Evolutionary conservation across 2,797 vertebrate species (phyloP).

Genomic region (Eulemur albifrons): DNA sequence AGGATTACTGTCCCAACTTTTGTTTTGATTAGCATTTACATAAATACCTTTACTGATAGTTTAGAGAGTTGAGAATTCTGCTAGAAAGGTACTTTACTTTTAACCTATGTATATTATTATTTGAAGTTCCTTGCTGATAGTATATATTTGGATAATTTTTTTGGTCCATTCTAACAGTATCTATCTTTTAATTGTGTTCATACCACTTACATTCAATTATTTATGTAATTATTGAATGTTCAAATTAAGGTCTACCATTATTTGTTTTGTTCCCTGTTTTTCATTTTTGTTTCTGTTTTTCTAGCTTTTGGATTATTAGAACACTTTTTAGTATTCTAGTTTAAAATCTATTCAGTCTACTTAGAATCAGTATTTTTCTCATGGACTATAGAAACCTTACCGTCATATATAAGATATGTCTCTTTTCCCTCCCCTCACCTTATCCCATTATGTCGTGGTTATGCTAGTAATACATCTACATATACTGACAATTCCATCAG

Average conservation of each 20-base stretch:
- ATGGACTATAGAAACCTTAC: neutral
- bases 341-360: neutral
- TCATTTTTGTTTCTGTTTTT: neutral
- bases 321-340: neutral
- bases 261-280: neutral
- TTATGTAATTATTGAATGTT: neutral
- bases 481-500: neutral
- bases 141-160: neutral
- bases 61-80: too few relatives aligned
- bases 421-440: neutral
- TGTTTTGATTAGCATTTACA: neutral
- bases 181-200: neutral
- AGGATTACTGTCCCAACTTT: neutral
- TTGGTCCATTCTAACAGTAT: neutral
- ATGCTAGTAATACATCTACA: neutral
- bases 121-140: neutral
- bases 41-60: neutral
- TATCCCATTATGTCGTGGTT: neutral
- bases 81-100: neutral
- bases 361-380: neutral
- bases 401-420: neutral
- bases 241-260: neutral
- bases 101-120: neutral
- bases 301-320: slow-evolving; percentile 1
- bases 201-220: neutral